phyloP scores from a whole-genome alignment of 1,140 invertebrate species.

The Lethrus apterus region DNA sequence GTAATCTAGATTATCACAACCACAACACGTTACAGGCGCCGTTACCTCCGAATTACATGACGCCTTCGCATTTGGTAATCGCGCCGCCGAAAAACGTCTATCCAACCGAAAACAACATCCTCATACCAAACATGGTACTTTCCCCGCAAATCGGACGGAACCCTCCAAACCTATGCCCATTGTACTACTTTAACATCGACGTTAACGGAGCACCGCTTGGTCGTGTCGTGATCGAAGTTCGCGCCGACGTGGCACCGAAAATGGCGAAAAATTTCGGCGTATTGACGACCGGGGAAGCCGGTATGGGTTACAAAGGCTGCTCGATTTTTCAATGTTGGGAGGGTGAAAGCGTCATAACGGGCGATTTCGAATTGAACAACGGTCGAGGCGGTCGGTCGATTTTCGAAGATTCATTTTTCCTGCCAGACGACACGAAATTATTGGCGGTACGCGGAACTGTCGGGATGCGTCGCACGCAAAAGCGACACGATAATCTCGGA shows the following conservation, averaged over 20 bases:
- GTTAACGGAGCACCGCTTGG: slow-evolving; percentile 63
- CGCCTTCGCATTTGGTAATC: slow-evolving; percentile 34
- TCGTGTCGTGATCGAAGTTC: slow-evolving; percentile 74
- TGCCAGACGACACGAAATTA: slow-evolving; percentile 74
- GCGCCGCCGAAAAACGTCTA: slow-evolving; percentile 38
- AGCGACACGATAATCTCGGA: slow-evolving; percentile 68
- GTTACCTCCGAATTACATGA: slow-evolving; percentile 27
- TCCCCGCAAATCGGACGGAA: slow-evolving; percentile 44
- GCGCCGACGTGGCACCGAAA: slow-evolving; percentile 76
- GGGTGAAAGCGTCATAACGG: slow-evolving; percentile 71
- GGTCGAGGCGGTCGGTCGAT: slow-evolving; percentile 71
- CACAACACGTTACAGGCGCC: slow-evolving; percentile 25
- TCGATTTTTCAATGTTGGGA: slow-evolving; percentile 76
- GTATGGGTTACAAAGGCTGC: slow-evolving; percentile 72
- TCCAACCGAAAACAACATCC: slow-evolving; percentile 27
- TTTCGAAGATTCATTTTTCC: slow-evolving; percentile 68
- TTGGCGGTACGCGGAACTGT: slow-evolving; percentile 68
- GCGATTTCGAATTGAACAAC: slow-evolving; percentile 75
- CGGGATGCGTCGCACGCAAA: slow-evolving; percentile 75
- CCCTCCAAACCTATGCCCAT: slow-evolving; percentile 52
- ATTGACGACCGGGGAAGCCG: slow-evolving; percentile 70
- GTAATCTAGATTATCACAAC: slow-evolving; percentile 48
- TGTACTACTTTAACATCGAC: slow-evolving; percentile 72
- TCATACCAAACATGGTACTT: slow-evolving; percentile 37
- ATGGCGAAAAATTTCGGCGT: slow-evolving; percentile 86